Evolutionary conservation across 2,888 invertebrate species (phyloP).

Genomic region (Perithous albicinctus): DNA sequence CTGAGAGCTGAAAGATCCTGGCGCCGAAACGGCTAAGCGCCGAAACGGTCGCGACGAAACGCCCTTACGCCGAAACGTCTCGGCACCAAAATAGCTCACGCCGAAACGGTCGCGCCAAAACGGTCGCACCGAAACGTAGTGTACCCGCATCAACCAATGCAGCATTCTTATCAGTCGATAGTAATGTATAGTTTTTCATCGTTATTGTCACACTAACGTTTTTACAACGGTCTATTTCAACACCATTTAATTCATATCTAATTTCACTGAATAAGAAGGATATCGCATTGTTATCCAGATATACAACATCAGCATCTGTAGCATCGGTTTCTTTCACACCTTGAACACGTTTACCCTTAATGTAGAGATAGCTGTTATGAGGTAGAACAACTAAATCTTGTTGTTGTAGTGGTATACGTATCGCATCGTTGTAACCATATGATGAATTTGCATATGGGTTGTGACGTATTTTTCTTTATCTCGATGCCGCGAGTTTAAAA

Average conservation of each 20-base stretch:
- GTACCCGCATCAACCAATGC: neutral
- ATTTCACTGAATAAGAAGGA: constrained; percentile 1
- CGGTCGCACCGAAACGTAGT: too few relatives aligned
- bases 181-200: neutral
- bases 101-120: too few relatives aligned
- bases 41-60: too few relatives aligned
- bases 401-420: constrained; percentile 9
- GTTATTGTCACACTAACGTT: neutral
- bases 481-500: too few relatives aligned
- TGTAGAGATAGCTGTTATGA: neutral
- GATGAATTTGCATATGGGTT: constrained; percentile 6
- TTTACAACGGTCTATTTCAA: constrained; percentile 1
- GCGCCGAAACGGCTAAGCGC: too few relatives aligned
- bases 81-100: too few relatives aligned
- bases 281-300: neutral
- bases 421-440: neutral
- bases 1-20: too few relatives aligned
- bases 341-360: neutral
- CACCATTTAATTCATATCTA: neutral
- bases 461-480: too few relatives aligned
- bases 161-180: neutral
- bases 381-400: neutral
- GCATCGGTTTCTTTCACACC: neutral
- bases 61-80: too few relatives aligned
- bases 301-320: neutral